phyloP scores from a whole-genome alignment of 1,140 invertebrate species.

The Araneus ventricosus region DNA sequence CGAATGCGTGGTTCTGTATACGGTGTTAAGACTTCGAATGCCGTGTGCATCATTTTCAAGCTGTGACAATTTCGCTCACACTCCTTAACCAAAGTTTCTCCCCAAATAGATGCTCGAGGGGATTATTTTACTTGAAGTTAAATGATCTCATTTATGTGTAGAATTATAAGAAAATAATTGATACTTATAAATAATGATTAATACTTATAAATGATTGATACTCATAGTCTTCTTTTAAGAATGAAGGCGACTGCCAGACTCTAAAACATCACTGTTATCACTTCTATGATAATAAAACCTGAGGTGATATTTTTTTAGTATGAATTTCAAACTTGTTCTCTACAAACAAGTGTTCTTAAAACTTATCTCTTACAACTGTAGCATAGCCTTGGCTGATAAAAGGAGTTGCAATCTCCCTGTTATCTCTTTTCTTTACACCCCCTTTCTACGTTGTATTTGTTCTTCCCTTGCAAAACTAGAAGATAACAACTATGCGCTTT shows the following conservation, averaged over 20 bases:
- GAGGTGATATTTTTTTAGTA: neutral
- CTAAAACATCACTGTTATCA: neutral
- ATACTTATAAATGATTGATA: neutral
- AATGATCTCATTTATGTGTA: too few species aligned
- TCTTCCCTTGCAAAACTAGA: neutral
- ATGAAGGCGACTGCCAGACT: neutral
- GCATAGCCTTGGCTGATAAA: constrained; percentile 23
- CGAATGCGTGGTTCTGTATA: too few species aligned
- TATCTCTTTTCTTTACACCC: constrained; percentile 21
- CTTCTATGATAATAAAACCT: neutral
- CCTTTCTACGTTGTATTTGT: neutral
- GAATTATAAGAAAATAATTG: neutral
- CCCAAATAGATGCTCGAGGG: too few species aligned
- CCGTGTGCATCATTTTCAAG: too few species aligned
- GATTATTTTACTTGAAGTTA: too few species aligned
- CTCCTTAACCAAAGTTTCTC: too few species aligned
- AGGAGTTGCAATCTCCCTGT: neutral
- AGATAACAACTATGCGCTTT: neutral
- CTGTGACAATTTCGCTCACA: too few species aligned
- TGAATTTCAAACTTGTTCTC: constrained; percentile 20
- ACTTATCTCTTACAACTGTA: neutral
- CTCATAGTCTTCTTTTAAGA: neutral
- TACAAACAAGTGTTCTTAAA: constrained; percentile 27
- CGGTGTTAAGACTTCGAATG: too few species aligned
- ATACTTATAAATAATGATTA: neutral